Percentiles rank a stretch among this genome's conserved stretches.
Evolutionary conservation across 2,797 vertebrate species (phyloP).

Genomic region (Botia almorhae): DNA sequence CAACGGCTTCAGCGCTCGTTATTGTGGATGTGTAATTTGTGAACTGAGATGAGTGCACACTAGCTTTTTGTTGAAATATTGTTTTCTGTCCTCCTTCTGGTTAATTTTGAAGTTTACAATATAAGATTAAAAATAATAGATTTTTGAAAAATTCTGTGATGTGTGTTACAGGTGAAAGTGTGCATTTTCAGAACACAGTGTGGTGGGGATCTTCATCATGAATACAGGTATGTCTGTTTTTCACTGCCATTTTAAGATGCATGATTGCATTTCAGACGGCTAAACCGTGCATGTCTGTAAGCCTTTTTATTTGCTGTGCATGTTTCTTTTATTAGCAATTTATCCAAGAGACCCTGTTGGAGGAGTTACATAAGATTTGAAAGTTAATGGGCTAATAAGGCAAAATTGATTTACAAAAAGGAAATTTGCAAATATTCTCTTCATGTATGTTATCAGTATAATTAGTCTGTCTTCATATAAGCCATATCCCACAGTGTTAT

Average conservation of each 20-base stretch:
- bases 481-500: neutral
- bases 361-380: neutral
- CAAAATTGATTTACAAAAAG: neutral
- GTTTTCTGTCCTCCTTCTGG: neutral
- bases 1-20: neutral
- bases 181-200: slow-evolving; percentile 78
- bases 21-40: neutral
- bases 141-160: neutral
- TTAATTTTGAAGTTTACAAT: neutral
- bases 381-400: neutral
- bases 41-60: too few species aligned
- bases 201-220: slow-evolving; percentile 86
- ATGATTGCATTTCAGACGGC: neutral
- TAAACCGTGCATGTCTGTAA: neutral
- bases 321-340: neutral
- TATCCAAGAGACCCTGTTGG: neutral
- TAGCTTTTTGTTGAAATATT: too few species aligned
- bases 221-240: slow-evolving; percentile 88
- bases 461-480: neutral
- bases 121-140: neutral
- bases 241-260: slow-evolving; percentile 2
- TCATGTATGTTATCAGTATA: neutral
- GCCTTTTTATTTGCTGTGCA: neutral
- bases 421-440: neutral
- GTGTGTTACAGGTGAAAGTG: slow-evolving; percentile 79